phyloP scores from a whole-genome alignment of 2,797 vertebrate genomes.

The Sciurus vulgaris region DNA sequence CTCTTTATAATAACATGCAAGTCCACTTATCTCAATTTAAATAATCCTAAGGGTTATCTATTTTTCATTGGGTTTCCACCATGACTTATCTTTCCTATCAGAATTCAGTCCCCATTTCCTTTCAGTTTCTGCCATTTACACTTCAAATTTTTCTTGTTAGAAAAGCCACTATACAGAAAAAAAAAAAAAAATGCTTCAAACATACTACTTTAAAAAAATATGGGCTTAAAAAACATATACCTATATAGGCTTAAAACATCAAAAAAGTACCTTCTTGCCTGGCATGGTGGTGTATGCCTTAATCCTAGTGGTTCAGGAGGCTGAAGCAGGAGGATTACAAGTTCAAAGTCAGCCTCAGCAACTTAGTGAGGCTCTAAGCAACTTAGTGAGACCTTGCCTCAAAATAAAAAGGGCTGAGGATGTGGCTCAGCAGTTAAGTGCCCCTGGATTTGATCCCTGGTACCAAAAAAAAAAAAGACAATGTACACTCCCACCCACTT shows the following conservation, averaged over 20 bases:
- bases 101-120: neutral
- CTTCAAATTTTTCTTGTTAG: slow-evolving; percentile 5
- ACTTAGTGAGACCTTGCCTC: too few species aligned
- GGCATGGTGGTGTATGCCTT: too few species aligned
- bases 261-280: neutral
- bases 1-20: slow-evolving; percentile 7
- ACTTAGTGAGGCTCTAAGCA: too few species aligned
- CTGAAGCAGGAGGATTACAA: too few species aligned
- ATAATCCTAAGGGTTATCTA: slow-evolving; percentile 7
- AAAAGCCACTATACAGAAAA: neutral
- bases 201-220: neutral
- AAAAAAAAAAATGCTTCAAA: neutral
- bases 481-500: neutral
- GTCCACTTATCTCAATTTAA: slow-evolving; percentile 37
- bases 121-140: slow-evolving; percentile 26
- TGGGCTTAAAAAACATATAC: neutral
- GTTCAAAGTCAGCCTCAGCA: too few species aligned
- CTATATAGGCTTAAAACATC: slow-evolving; percentile 30
- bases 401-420: too few species aligned
- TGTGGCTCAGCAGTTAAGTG: too few species aligned
- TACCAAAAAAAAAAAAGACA: too few species aligned
- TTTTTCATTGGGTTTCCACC: slow-evolving; percentile 7
- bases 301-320: too few species aligned
- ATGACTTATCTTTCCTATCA: slow-evolving; percentile 33
- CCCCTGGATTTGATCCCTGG: too few species aligned